Percentiles rank a stretch among this genome's conserved stretches.
Evolutionary conservation across 2,797 vertebrate genomes (phyloP).

Genomic region (Sebastes variabilis): DNA sequence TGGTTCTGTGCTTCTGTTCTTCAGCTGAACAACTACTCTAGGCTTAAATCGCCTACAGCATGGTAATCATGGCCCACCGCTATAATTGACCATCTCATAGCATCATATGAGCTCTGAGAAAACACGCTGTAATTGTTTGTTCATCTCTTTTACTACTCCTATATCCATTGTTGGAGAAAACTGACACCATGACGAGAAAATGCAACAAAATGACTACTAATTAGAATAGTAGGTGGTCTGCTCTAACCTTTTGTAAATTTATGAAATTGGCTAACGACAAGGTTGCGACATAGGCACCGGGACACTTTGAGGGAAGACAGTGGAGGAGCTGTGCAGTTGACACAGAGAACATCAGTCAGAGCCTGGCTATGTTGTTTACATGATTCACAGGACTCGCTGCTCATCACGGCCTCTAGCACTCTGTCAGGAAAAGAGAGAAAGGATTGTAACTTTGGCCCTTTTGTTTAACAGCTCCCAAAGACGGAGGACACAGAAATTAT

Average conservation of each 20-base stretch:
- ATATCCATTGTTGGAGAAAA: not conserved
- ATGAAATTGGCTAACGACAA: conserved; percentile 78
- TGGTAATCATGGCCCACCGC: not conserved
- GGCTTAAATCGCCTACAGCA: not conserved
- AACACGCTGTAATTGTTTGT: conserved; percentile 16
- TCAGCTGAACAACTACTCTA: not conserved
- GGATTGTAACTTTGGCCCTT: conserved; percentile 88
- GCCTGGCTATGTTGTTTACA: conserved; percentile 81
- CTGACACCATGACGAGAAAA: conserved; percentile 55
- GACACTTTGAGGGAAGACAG: conserved; percentile 59
- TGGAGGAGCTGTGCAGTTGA: conserved; percentile 66
- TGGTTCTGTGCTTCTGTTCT: not conserved
- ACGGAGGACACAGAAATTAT: conserved; percentile 87
- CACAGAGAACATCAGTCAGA: conserved; percentile 71
- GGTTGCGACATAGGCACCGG: conserved; percentile 64
- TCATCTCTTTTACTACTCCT: not conserved
- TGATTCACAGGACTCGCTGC: conserved; percentile 78
- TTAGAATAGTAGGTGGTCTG: conserved; percentile 65
- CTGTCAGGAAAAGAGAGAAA: conserved; percentile 75
- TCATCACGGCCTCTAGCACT: conserved; percentile 76
- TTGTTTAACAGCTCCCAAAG: conserved; percentile 91
- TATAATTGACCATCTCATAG: not conserved
- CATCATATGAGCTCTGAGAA: not conserved
- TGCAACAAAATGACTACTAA: conserved; percentile 63
- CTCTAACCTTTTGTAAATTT: conserved; percentile 70